Base-by-base conservation (phyloP, 2,888 invertebrate species). In the Helicoverpa assulta region DNA sequence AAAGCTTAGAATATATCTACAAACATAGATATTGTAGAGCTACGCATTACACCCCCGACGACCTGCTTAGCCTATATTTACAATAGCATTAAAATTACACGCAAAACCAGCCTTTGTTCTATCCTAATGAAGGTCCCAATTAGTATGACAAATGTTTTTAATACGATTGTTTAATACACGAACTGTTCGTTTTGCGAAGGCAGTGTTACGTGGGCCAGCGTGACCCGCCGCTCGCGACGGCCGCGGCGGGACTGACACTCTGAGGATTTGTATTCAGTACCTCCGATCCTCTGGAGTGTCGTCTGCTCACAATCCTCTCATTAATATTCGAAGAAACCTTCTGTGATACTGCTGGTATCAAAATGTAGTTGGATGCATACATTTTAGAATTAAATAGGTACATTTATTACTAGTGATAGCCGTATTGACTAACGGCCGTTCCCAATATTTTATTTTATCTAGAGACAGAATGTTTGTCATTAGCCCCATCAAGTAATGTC, bases 221-320 rank as follows among this genome's bases (percentile, higher is more conserved):
- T 80, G 79, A 90, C 91, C 93, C 94, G 93, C 93, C 93, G 93
- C 92, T 88, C 92, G 91, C 94, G 94, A 91, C 91, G 92, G 85
- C 83, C 91, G 94, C 94, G 93, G 92, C 93, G 93, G 93, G 92
- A 94, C 94, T 94, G 92, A 82, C 61, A 55, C 62, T 61, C 65
- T 29, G 54, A 67, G 60, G 56, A 7, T 29, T 16, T 26, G 61
- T 53, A 7, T 37, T 47, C n/a, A 26, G 61, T 43, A 7, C 37
- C 76, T 51, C 67, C 16, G 62, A 56, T 52, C 43, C 51, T 57
- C 47, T 40, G 52, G 60, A 73, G 59, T 40, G 10, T 47, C 54
- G 55, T 56, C 8, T 40, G 51, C 21, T 57, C 53, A 73, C 19
- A 67, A 62, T 65, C 37, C 51, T 66, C 58, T 57, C 43, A 43